phyloP scores from a whole-genome alignment of 2,888 invertebrate species.

The Pseudococcus viburni region DNA sequence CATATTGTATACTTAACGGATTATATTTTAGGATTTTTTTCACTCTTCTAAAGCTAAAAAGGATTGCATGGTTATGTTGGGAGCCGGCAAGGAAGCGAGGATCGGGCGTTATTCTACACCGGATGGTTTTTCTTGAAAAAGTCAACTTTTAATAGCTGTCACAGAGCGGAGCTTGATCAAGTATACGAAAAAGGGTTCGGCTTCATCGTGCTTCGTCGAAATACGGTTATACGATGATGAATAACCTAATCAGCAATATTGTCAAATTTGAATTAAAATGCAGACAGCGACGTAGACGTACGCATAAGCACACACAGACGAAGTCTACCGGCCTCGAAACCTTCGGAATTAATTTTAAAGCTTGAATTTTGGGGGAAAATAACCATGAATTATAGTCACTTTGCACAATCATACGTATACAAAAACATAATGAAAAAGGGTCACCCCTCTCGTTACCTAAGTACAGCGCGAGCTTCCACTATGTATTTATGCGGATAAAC shows the following conservation, averaged over 20 bases:
- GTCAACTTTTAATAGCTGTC: constrained; percentile 34
- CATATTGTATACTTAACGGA: constrained; percentile 29
- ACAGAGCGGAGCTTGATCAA: constrained; percentile 23
- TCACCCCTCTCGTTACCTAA: background rate
- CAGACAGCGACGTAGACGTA: constrained; percentile 13
- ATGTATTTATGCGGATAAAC: background rate
- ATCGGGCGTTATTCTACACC: background rate
- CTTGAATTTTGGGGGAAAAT: constrained; percentile 38
- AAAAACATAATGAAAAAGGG: constrained; percentile 34
- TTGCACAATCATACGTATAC: background rate
- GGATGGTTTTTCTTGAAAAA: constrained; percentile 8
- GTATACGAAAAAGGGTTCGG: constrained; percentile 47
- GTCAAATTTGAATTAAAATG: constrained; percentile 49
- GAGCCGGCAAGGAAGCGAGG: background rate
- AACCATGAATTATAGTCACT: constrained; percentile 30
- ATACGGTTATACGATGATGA: constrained; percentile 26
- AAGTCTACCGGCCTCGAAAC: constrained; percentile 3
- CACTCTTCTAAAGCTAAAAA: constrained; percentile 6
- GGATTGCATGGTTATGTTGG: background rate
- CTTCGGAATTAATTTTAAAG: constrained; percentile 41
- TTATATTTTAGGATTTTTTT: constrained; percentile 26
- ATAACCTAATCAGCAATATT: constrained; percentile 49
- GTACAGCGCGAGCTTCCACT: background rate
- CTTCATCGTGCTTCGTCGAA: constrained; percentile 14
- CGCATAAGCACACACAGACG: background rate